Evolutionary conservation across 2,797 vertebrate species (phyloP).

Genomic region (Adelosebastes latens): DNA sequence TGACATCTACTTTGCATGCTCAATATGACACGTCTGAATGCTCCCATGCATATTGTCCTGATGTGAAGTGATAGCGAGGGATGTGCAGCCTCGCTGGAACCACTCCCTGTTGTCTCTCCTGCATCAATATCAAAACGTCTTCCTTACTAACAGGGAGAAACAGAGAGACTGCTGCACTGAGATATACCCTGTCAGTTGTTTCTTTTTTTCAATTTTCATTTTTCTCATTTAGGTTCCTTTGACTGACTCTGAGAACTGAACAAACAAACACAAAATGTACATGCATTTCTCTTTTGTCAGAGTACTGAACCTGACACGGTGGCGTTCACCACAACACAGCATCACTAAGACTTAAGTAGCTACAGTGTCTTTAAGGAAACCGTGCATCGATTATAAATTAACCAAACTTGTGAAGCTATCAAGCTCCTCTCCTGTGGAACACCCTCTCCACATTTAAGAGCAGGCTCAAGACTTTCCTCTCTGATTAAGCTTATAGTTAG

Average conservation of each 20-base stretch:
- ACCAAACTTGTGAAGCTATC: constrained; percentile 12
- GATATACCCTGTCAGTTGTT: constrained; percentile 17
- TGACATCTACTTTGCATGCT: constrained; percentile 80
- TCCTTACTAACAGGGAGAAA: constrained; percentile 31
- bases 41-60: constrained; percentile 70
- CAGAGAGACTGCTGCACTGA: neutral
- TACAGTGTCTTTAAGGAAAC: constrained; percentile 29
- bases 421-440: too few species aligned
- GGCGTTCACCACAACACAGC: neutral
- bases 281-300: constrained; percentile 7
- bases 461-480: neutral
- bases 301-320: constrained; percentile 37
- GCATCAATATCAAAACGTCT: constrained; percentile 54
- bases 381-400: constrained; percentile 60
- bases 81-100: constrained; percentile 49
- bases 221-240: constrained; percentile 43
- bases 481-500: neutral
- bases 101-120: constrained; percentile 59
- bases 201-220: constrained; percentile 24
- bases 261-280: constrained; percentile 16
- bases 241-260: constrained; percentile 22
- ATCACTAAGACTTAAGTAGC: constrained; percentile 25
- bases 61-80: constrained; percentile 71
- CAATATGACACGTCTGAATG: constrained; percentile 74
- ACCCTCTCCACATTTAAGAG: neutral